These are phyloP conservation scores for Hemichromis elongatus DNA, from an alignment of 2,113 vertebrate genomes.

Conservation along the genomic window DNA sequence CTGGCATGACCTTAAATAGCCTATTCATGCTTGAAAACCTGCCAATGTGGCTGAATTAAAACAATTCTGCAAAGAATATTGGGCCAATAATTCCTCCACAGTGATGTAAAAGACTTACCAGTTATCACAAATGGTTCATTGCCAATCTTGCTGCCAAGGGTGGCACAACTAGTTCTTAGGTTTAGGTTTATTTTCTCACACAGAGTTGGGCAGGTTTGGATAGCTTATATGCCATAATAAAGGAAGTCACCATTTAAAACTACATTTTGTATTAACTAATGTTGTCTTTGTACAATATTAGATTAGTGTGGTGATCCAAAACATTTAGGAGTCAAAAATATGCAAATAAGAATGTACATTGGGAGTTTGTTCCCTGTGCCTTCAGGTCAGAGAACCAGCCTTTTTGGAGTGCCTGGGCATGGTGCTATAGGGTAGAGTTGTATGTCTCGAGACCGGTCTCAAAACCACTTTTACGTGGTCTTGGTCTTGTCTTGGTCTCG, in stretches of 20 bases:
- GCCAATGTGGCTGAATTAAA: neutral
- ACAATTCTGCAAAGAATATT: neutral
- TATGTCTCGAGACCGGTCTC: too few relatives aligned
- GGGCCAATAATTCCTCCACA: rapidly evolving
- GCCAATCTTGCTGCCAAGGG: neutral
- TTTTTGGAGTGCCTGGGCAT: too few relatives aligned
- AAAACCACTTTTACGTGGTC: too few relatives aligned
- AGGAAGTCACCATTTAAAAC: neutral
- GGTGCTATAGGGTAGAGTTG: too few relatives aligned
- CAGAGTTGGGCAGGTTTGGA: neutral
- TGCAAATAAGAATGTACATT: neutral
- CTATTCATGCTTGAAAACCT: neutral
- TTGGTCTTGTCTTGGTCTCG: too few relatives aligned
- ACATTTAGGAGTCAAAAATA: neutral
- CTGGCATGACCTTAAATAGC: neutral
- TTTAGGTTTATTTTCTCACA: neutral
- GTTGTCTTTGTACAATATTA: neutral
- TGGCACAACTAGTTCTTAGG: neutral
- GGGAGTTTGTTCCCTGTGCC: too few relatives aligned
- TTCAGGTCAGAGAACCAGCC: too few relatives aligned
- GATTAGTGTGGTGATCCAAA: neutral
- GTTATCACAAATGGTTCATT: neutral
- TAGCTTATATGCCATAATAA: neutral
- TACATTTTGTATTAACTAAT: neutral
- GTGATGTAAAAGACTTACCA: neutral